Conservation (phyloP, 2,888 invertebrate genomes). For the Dinocampus coccinellae region DNA sequence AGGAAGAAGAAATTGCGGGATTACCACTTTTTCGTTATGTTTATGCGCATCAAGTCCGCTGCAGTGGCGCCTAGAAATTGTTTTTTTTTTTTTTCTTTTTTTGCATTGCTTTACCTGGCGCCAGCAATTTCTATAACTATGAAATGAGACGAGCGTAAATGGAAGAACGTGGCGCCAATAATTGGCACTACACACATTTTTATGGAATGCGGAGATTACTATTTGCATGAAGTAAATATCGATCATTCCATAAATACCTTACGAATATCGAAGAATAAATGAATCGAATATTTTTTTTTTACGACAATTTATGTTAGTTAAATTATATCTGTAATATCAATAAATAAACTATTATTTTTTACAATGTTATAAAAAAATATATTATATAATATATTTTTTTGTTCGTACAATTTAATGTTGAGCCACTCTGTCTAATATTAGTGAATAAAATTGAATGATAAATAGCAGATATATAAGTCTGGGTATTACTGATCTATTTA, state of each 20-base stretch:
- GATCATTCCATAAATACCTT: conserved; percentile 2
- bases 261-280: no score
- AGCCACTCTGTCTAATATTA: neutral
- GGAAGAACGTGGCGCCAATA: neutral
- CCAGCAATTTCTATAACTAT: conserved; percentile 14
- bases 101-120: neutral
- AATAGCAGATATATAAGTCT: conserved; percentile 1
- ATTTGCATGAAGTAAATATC: conserved; percentile 10
- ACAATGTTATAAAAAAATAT: no score
- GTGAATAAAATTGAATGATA: neutral
- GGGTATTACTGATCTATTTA: neutral
- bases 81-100: neutral
- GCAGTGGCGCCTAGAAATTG: neutral
- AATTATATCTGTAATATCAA: no score
- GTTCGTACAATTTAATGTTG: neutral
- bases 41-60: conserved; percentile 6
- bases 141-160: neutral
- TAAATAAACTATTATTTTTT: no score
- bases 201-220: conserved; percentile 2
- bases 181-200: conserved; percentile 8
- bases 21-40: conserved; percentile 20
- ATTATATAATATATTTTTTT: neutral
- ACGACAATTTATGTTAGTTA: no score
- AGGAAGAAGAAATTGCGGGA: conserved; percentile 36
- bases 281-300: no score